A percentile compares a stretch with the other conserved stretches of the same genome.
Evolutionary conservation across 2,113 vertebrate genomes (phyloP).

Genomic region (Corydoras maculifer): DNA sequence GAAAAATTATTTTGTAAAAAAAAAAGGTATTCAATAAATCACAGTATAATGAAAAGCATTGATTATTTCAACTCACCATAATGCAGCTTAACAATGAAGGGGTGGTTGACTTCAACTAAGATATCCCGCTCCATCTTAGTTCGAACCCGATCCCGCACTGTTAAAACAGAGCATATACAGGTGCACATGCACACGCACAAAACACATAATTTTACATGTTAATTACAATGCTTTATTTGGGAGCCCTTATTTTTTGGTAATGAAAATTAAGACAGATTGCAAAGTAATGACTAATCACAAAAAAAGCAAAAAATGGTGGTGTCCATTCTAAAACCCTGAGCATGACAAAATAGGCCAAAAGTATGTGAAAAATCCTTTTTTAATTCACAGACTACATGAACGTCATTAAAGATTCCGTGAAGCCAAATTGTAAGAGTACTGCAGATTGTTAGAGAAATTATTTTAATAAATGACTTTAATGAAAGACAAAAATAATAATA

Average conservation of each 20-base stretch:
- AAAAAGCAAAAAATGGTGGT: slow-evolving; percentile 35
- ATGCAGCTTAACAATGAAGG: slow-evolving; percentile 81
- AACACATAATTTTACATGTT: not conserved
- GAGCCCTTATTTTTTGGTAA: slow-evolving; percentile 11
- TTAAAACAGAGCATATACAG: slow-evolving; percentile 6
- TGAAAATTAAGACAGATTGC: slow-evolving; percentile 37
- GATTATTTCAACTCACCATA: slow-evolving; percentile 62
- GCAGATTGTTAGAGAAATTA: too few species aligned
- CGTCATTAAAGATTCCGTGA: too few species aligned
- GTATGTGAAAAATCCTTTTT: too few species aligned
- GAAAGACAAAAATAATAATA: too few species aligned
- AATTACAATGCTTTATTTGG: too few species aligned
- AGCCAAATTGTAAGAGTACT: too few species aligned
- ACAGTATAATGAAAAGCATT: too few species aligned
- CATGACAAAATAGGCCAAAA: too few species aligned
- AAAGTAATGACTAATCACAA: slow-evolving; percentile 38
- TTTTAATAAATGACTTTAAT: too few species aligned
- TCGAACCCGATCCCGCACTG: slow-evolving; percentile 77
- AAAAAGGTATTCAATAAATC: too few species aligned
- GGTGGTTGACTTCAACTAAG: slow-evolving; percentile 80
- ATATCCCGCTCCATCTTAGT: slow-evolving; percentile 86
- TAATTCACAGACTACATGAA: too few species aligned
- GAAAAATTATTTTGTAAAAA: not conserved
- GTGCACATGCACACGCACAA: not conserved
- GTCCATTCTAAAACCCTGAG: too few species aligned